phyloP scores from a whole-genome alignment of 2,797 vertebrate genomes.

The Paguma larvata region DNA sequence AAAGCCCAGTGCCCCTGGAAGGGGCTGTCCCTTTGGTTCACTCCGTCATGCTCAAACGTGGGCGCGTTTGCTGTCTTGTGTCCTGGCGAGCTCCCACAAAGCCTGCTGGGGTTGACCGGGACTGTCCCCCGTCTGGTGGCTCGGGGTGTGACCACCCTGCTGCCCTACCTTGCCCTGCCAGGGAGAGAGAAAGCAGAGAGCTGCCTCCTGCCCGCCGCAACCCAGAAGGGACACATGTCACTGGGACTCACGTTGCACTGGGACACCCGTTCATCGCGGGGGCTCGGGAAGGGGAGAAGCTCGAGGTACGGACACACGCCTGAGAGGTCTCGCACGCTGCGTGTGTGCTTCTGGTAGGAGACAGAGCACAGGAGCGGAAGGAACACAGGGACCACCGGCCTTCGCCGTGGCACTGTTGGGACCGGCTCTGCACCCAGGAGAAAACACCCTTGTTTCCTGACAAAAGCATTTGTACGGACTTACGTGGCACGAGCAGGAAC shows the following conservation, averaged over 20 bases:
- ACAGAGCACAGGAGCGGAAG: too few species aligned
- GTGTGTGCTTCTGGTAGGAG: too few species aligned
- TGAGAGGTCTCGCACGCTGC: too few species aligned
- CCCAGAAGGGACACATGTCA: background rate
- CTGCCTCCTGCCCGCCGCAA: too few species aligned
- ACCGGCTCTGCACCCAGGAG: too few species aligned
- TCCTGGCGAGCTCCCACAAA: background rate
- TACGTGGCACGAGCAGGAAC: rapidly evolving
- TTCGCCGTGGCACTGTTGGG: rapidly evolving
- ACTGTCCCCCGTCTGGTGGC: background rate
- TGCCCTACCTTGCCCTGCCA: rapidly evolving
- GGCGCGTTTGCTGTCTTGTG: rapidly evolving
- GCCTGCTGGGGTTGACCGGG: background rate
- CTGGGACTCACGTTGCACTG: rapidly evolving
- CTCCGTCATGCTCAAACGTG: background rate
- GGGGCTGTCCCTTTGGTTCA: rapidly evolving
- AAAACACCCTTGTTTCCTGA: background rate
- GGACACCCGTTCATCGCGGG: rapidly evolving
- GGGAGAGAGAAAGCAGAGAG: background rate
- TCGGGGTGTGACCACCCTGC: background rate
- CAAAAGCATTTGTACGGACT: rapidly evolving
- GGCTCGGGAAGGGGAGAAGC: background rate
- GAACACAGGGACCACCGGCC: rapidly evolving
- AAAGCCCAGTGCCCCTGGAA: background rate
- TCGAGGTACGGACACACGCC: rapidly evolving